Evolutionary conservation across 2,888 invertebrate genomes (phyloP).

Genomic region (Chaetogeoica ovagalla): DNA sequence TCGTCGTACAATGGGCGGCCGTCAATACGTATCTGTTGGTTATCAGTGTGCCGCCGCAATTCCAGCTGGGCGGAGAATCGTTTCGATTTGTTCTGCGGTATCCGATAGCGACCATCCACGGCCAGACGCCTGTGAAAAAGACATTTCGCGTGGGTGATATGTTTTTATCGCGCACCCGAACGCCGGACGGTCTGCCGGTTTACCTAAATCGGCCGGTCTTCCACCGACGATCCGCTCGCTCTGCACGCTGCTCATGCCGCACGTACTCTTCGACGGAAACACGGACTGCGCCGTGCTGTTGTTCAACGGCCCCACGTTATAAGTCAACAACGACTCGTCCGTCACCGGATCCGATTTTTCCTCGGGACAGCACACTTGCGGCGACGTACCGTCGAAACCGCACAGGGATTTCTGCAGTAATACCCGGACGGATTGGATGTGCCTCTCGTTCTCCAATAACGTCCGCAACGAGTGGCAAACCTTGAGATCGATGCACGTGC

Average conservation of each 20-base stretch:
- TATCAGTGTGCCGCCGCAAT: slow-evolving; percentile 62
- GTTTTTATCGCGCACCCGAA: too few relatives aligned
- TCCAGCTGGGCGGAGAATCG: slow-evolving; percentile 56
- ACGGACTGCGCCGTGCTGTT: not conserved
- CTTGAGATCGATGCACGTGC: not conserved
- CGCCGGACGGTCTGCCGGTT: not conserved
- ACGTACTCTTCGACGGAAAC: not conserved
- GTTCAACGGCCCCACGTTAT: too few relatives aligned
- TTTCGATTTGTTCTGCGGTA: slow-evolving; percentile 59
- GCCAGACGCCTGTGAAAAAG: slow-evolving; percentile 69
- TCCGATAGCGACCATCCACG: slow-evolving; percentile 77
- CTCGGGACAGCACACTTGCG: not conserved
- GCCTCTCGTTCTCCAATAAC: not conserved
- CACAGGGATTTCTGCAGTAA: not conserved
- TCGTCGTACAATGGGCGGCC: slow-evolving; percentile 59
- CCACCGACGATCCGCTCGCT: not conserved
- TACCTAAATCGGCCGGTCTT: not conserved
- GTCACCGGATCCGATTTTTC: not conserved
- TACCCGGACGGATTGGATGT: not conserved
- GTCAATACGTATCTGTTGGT: slow-evolving; percentile 60
- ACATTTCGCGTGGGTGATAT: too few relatives aligned
- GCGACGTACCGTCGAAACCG: not conserved
- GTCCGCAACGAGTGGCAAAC: not conserved
- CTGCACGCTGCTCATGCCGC: not conserved
- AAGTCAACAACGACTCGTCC: too few relatives aligned